Percentiles rank a stretch among this genome's conserved stretches.
Evolutionary conservation across 1,140 invertebrate species (phyloP).

Genomic region (Zaprionus taronus): DNA sequence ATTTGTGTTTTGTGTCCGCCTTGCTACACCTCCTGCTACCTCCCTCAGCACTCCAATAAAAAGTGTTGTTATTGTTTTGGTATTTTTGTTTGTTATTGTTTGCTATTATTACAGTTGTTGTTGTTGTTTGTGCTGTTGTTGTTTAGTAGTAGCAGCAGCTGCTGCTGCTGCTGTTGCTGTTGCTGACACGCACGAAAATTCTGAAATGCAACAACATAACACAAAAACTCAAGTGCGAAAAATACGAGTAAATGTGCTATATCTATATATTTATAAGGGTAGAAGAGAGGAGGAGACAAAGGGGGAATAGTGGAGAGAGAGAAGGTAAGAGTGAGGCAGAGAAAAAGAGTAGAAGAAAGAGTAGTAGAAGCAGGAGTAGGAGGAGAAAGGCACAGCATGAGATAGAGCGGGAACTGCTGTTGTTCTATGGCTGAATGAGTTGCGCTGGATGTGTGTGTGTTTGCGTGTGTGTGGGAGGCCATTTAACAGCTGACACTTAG

Average conservation of each 20-base stretch:
- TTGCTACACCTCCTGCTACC: neutral
- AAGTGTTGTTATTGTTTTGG: constrained; percentile 64
- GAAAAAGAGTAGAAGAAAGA: too few species aligned
- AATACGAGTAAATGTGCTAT: constrained; percentile 40
- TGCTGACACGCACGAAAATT: constrained; percentile 75
- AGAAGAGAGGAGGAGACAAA: neutral
- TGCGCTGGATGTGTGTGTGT: neutral
- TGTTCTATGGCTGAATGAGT: constrained; percentile 57
- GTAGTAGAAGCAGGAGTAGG: too few species aligned
- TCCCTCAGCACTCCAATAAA: constrained; percentile 56
- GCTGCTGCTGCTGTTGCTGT: constrained; percentile 51
- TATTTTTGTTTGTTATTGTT: constrained; percentile 70
- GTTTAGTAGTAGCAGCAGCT: constrained; percentile 72
- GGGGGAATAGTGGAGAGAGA: neutral
- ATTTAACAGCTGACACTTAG: constrained; percentile 28
- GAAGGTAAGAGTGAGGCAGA: too few species aligned
- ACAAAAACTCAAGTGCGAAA: constrained; percentile 60
- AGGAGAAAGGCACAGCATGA: too few species aligned
- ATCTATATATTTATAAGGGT: constrained; percentile 27
- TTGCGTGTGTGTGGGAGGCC: constrained; percentile 1
- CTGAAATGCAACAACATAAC: constrained; percentile 66
- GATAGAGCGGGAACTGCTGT: constrained; percentile 21
- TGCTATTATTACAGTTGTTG: constrained; percentile 54
- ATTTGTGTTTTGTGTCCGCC: constrained; percentile 60
- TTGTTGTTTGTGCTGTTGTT: constrained; percentile 43